A percentile compares a stretch with the other conserved stretches of the same genome.
These are phyloP conservation scores for Leptobrachium leishanense DNA, from an alignment of 2,113 vertebrate genomes.

Conservation along the genomic window DNA sequence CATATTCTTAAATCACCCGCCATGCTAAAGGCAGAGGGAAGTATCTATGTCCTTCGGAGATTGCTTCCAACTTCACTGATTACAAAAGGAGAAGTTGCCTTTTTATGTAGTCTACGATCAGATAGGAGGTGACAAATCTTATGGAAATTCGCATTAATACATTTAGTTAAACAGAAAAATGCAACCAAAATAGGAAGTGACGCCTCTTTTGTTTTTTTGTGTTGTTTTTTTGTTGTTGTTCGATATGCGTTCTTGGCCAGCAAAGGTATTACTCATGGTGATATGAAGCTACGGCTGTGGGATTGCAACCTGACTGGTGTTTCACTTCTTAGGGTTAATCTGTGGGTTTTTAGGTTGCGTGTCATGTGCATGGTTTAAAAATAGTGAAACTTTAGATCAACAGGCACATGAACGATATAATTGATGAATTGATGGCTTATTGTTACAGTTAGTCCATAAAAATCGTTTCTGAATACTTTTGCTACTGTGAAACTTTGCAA, in stretches of 20 bases:
- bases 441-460: too few relatives aligned
- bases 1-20: conserved; percentile 43
- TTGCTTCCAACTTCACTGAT: conserved; percentile 49
- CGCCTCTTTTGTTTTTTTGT: not conserved
- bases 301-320: not conserved
- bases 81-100: conserved; percentile 52
- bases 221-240: not conserved
- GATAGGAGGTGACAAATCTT: conserved; percentile 1
- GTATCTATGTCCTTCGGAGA: conserved; percentile 28
- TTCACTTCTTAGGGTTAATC: not conserved
- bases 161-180: conserved; percentile 10
- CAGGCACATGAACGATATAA: not conserved
- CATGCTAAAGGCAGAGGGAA: conserved; percentile 55
- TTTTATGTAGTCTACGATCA: conserved; percentile 49
- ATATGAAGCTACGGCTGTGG: not conserved
- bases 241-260: conserved; percentile 2
- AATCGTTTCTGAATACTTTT: too few relatives aligned
- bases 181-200: conserved; percentile 24
- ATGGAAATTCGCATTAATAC: conserved; percentile 38
- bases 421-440: not conserved
- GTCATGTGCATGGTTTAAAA: not conserved
- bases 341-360: not conserved
- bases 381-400: not conserved
- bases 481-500: too few relatives aligned
- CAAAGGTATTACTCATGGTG: not conserved